phyloP scores from a whole-genome alignment of 2,797 vertebrate species.

The Onychomys arenicola region DNA sequence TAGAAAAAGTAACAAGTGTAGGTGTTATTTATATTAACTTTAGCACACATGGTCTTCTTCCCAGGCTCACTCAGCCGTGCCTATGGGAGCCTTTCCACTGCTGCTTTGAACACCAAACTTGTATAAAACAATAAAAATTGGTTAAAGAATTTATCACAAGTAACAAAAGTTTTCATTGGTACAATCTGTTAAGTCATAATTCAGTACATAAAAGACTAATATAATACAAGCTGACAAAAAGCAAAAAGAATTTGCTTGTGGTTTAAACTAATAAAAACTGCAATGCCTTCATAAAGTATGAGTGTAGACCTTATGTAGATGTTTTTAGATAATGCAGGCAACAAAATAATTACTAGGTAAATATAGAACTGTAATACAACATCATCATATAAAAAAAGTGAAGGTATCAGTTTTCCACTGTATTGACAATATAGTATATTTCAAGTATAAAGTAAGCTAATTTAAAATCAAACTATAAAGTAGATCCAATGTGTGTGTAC shows the following conservation, averaged over 20 bases:
- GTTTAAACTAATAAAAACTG: neutral
- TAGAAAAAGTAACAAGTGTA: neutral
- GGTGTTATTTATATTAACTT: neutral
- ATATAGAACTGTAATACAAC: neutral
- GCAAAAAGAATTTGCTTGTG: neutral
- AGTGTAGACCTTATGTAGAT: neutral
- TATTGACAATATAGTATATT: neutral
- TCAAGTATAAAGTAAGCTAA: neutral
- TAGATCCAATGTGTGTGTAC: too few species aligned
- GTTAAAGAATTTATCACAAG: neutral
- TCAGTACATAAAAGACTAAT: neutral
- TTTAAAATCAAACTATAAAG: constrained; percentile 49
- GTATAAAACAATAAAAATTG: neutral
- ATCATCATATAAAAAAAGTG: neutral
- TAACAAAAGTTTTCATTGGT: neutral
- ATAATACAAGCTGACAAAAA: neutral
- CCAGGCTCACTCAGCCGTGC: too few species aligned
- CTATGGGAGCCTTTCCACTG: neutral
- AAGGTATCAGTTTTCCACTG: constrained; percentile 13
- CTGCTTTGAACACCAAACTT: neutral
- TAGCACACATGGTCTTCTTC: neutral
- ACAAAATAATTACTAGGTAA: constrained; percentile 18
- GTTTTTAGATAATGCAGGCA: neutral
- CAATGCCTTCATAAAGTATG: neutral
- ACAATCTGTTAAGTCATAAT: neutral